Evolutionary conservation across 2,113 vertebrate genomes (phyloP).

Genomic region (Helogale parvula): DNA sequence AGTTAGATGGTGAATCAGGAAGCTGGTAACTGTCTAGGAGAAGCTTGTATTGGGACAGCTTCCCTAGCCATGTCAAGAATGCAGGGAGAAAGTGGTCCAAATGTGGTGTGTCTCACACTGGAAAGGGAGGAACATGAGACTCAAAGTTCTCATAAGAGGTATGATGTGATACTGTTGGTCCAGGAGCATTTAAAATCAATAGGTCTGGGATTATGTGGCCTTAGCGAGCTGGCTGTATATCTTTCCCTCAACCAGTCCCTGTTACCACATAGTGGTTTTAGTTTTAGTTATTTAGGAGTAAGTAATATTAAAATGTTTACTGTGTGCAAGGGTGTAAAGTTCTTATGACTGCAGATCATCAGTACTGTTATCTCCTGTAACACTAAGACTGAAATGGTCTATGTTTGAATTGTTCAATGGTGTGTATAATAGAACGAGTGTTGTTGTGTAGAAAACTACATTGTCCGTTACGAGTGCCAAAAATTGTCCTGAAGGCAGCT

Average conservation of each 20-base stretch:
- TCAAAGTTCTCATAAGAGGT: not conserved
- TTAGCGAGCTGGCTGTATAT: constrained; percentile 64
- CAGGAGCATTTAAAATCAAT: constrained; percentile 26
- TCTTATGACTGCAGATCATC: not conserved
- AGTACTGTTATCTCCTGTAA: not conserved
- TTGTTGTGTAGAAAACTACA: constrained; percentile 66
- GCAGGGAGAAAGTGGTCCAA: not conserved
- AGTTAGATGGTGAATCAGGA: constrained; percentile 23
- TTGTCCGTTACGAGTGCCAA: constrained; percentile 60
- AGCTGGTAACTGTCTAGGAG: not conserved
- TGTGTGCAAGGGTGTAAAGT: constrained; percentile 58
- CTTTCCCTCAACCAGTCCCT: constrained; percentile 68
- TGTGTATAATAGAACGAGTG: constrained; percentile 40
- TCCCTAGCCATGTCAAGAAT: not conserved
- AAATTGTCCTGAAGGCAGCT: constrained; percentile 82
- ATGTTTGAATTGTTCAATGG: constrained; percentile 63
- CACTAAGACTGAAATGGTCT: constrained; percentile 18
- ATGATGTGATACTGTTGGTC: not conserved
- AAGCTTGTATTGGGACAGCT: not conserved
- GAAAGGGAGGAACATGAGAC: not conserved
- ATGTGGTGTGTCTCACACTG: fast-evolving
- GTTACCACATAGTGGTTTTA: constrained; percentile 57
- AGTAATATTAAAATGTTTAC: constrained; percentile 66
- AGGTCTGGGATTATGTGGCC: constrained; percentile 70
- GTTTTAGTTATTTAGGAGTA: constrained; percentile 45